These are phyloP conservation scores for Antheraea assamensis DNA, from an alignment of 2,888 invertebrate species.

Conservation along the genomic window DNA sequence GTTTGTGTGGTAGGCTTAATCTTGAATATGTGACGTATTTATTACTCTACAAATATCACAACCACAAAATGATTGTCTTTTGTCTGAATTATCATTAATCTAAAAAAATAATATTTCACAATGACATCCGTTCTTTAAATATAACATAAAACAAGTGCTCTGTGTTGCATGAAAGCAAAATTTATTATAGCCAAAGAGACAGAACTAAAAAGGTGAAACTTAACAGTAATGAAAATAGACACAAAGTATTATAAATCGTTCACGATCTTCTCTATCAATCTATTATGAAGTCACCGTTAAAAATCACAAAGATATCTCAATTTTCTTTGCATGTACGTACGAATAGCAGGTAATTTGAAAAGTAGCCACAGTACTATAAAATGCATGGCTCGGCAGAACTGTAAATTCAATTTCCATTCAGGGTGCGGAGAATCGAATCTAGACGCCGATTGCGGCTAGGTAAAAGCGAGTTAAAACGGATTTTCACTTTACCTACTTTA, in stretches of 20 bases:
- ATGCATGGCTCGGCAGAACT: slow-evolving; percentile 67
- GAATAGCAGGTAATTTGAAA: slow-evolving; percentile 50
- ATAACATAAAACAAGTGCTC: too few relatives aligned
- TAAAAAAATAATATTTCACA: too few relatives aligned
- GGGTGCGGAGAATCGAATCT: slow-evolving; percentile 68
- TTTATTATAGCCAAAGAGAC: too few relatives aligned
- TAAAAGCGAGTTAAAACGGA: slow-evolving; percentile 67
- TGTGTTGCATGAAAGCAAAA: too few relatives aligned
- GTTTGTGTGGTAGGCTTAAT: too few relatives aligned
- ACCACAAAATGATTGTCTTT: too few relatives aligned
- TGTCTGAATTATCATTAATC: too few relatives aligned
- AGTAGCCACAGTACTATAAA: slow-evolving; percentile 57
- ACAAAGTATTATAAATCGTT: neutral
- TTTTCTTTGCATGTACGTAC: neutral
- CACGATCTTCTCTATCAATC: neutral
- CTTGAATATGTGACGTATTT: too few relatives aligned
- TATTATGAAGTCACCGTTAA: neutral
- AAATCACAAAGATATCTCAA: slow-evolving; percentile 9
- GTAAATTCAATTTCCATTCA: slow-evolving; percentile 74
- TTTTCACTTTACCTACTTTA: slow-evolving; percentile 54
- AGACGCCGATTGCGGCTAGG: slow-evolving; percentile 72
- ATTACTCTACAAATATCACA: too few relatives aligned
- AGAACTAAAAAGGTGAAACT: too few relatives aligned
- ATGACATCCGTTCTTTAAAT: too few relatives aligned
- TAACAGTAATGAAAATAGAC: neutral